These are phyloP conservation scores for Misgurnus anguillicaudatus DNA, from an alignment of 2,113 vertebrate genomes.

Conservation along the genomic window DNA sequence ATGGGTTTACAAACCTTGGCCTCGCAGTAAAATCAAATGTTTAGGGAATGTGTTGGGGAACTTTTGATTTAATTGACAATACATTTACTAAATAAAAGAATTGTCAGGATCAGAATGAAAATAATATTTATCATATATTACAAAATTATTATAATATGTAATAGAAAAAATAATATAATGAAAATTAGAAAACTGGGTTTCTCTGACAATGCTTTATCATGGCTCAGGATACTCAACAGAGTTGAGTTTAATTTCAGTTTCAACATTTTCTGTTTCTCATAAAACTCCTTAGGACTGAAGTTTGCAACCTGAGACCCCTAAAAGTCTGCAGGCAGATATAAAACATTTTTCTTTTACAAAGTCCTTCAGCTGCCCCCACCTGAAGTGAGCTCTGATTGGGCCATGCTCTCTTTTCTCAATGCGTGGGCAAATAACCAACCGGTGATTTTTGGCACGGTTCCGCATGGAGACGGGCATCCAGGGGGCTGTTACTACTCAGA, in stretches of 20 bases:
- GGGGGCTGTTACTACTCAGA: conserved; percentile 69
- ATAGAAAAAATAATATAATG: too few species aligned
- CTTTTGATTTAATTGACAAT: conserved; percentile 51
- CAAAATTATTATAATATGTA: too few species aligned
- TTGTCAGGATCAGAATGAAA: conserved; percentile 22
- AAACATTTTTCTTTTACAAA: not conserved
- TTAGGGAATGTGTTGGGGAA: not conserved
- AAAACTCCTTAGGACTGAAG: not conserved
- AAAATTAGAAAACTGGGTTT: not conserved
- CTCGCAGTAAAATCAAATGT: not conserved
- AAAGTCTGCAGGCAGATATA: not conserved
- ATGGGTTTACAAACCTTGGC: conserved; percentile 20
- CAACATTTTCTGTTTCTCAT: not conserved
- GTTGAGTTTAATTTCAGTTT: not conserved
- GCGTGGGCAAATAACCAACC: conserved; percentile 62
- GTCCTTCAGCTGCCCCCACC: not conserved
- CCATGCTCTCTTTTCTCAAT: conserved; percentile 53
- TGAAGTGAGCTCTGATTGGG: conserved; percentile 12
- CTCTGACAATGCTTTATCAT: not conserved
- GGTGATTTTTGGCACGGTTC: conserved; percentile 59
- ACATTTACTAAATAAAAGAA: conserved; percentile 48
- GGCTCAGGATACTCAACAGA: not conserved
- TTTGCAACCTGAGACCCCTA: not conserved
- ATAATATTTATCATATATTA: not conserved
- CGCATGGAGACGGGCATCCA: conserved; percentile 58